Evolutionary conservation across 2,888 invertebrate genomes (phyloP).

Genomic region (Campopleginae sp.): DNA sequence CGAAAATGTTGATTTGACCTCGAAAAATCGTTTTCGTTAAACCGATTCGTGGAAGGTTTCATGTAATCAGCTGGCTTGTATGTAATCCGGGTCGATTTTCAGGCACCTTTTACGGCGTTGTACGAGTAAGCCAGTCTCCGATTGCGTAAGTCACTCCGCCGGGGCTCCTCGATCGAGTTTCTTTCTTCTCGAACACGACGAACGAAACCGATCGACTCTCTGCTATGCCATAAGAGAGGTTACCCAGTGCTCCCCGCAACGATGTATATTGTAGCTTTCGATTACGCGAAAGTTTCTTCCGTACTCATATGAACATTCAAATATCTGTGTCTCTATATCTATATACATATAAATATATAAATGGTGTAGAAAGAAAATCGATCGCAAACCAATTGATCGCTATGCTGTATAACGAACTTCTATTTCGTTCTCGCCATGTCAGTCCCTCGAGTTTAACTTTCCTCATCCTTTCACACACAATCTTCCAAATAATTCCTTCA

Average conservation of each 20-base stretch:
- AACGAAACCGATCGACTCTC: constrained; percentile 56
- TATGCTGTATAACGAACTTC: neutral
- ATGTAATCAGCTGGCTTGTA: constrained; percentile 39
- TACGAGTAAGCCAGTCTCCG: constrained; percentile 42
- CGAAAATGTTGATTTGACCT: constrained; percentile 1
- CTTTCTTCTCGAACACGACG: constrained; percentile 46
- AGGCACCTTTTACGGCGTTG: constrained; percentile 66
- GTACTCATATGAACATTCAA: constrained; percentile 6
- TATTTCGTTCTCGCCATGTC: neutral
- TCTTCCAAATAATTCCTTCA: neutral
- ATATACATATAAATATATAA: constrained; percentile 1
- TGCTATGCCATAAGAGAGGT: constrained; percentile 42
- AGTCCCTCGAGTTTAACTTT: neutral
- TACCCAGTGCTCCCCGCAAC: constrained; percentile 37
- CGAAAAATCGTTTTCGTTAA: neutral
- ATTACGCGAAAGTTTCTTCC: constrained; percentile 62
- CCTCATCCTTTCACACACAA: neutral
- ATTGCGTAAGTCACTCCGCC: constrained; percentile 63
- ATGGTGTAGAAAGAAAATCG: constrained; percentile 34
- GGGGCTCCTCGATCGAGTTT: constrained; percentile 63
- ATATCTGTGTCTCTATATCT: neutral
- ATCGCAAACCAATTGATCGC: constrained; percentile 23
- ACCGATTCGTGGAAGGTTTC: neutral
- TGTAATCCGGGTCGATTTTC: constrained; percentile 67
- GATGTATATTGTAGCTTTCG: constrained; percentile 54